Conservation (phyloP, 2,888 invertebrate genomes). For the Spicauda simplicius region DNA sequence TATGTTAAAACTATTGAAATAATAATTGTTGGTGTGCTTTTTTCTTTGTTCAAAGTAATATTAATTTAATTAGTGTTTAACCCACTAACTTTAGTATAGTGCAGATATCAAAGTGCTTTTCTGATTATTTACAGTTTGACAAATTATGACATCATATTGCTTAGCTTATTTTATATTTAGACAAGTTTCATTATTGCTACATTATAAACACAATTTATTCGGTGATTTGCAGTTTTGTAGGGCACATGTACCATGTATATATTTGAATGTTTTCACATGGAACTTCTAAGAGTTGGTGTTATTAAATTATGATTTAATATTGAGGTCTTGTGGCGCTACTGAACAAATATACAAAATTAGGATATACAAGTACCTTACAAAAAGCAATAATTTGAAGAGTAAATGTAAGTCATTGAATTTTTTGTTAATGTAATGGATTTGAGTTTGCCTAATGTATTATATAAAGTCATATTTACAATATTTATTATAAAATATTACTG, state of each 20-base stretch:
- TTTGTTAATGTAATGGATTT: slow-evolving; percentile 27
- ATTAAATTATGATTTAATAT: slow-evolving; percentile 13
- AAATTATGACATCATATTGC: slow-evolving; percentile 37
- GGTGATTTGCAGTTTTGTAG: slow-evolving; percentile 27
- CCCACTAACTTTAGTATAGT: slow-evolving; percentile 45
- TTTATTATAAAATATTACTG: slow-evolving; percentile 34
- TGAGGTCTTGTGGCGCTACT: slow-evolving; percentile 28
- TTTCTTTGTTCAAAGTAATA: slow-evolving; percentile 42
- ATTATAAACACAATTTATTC: slow-evolving; percentile 31
- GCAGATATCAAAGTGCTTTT: slow-evolving; percentile 37
- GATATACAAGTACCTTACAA: slow-evolving; percentile 26
- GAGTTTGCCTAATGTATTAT: slow-evolving; percentile 31
- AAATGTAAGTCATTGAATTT: slow-evolving; percentile 33
- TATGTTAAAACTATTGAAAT: slow-evolving; percentile 38
- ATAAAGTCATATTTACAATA: slow-evolving; percentile 32
- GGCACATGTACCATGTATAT: slow-evolving; percentile 29
- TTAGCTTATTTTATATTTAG: slow-evolving; percentile 36
- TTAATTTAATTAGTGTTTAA: slow-evolving; percentile 44
- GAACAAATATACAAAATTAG: slow-evolving; percentile 26
- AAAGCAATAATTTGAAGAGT: slow-evolving; percentile 25
- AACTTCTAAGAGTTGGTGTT: slow-evolving; percentile 11
- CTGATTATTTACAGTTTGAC: slow-evolving; percentile 35
- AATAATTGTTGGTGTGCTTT: slow-evolving; percentile 49
- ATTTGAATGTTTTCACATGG: slow-evolving; percentile 15
- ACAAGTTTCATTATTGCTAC: slow-evolving; percentile 13